Evolutionary conservation across 2,888 invertebrate genomes (phyloP).

Genomic region (Ectropis crepuscularia): DNA sequence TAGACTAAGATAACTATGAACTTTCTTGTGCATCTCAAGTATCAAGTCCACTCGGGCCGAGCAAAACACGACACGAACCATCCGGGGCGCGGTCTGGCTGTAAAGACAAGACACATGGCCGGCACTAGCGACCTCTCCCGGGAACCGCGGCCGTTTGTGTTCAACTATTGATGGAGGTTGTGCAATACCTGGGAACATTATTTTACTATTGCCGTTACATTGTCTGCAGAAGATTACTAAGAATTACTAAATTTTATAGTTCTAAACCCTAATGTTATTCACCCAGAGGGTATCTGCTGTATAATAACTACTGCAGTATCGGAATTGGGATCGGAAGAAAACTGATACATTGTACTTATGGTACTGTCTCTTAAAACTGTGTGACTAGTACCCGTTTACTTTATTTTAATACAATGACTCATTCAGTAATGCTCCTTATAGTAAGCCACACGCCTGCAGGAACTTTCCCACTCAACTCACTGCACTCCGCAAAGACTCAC

Average conservation of each 20-base stretch:
- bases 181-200: slow-evolving; percentile 9
- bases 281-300: too few species aligned
- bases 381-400: too few species aligned
- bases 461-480: too few species aligned
- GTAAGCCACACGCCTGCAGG: too few species aligned
- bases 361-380: too few species aligned
- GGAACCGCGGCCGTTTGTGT: slow-evolving; percentile 27
- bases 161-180: slow-evolving; percentile 41
- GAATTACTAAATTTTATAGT: not conserved
- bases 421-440: too few species aligned
- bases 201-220: slow-evolving; percentile 2
- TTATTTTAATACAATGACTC: too few species aligned
- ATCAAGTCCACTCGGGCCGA: slow-evolving; percentile 49
- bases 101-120: slow-evolving; percentile 79
- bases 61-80: slow-evolving; percentile 55
- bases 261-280: too few species aligned
- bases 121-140: slow-evolving; percentile 45
- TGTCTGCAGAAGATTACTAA: not conserved
- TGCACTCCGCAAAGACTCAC: too few species aligned
- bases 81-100: slow-evolving; percentile 62
- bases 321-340: too few species aligned
- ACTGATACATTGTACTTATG: too few species aligned
- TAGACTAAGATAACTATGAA: not conserved
- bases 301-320: too few species aligned
- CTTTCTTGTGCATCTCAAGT: slow-evolving; percentile 41